Conservation (phyloP, 2,888 invertebrate genomes). For the Apodemia mormo region DNA sequence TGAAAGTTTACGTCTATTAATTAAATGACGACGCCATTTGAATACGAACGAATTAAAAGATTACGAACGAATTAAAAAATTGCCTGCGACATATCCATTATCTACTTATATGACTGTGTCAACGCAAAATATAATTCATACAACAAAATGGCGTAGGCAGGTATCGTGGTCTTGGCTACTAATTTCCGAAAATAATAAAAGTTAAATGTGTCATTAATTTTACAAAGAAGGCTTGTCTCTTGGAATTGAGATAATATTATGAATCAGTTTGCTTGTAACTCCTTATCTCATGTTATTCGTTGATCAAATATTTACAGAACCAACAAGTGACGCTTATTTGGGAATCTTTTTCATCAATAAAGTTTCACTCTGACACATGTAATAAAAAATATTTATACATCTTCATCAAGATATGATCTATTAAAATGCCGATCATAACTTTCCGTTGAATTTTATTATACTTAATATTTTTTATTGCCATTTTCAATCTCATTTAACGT, state of each 20-base stretch:
- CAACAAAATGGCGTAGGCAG: no score
- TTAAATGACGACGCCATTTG: no score
- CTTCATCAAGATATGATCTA: neutral
- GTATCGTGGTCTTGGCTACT: neutral
- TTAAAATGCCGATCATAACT: no score
- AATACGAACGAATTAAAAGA: no score
- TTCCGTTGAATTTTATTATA: no score
- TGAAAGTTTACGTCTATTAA: no score
- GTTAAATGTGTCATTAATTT: neutral
- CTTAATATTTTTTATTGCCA: no score
- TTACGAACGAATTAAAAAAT: no score
- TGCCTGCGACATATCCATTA: no score
- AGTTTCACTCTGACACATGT: neutral
- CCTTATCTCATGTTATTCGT: neutral
- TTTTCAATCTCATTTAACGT: no score
- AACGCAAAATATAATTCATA: no score
- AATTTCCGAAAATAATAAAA: neutral
- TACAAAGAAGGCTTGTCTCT: slow-evolving; percentile 7
- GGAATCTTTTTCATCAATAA: neutral
- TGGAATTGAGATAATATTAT: neutral
- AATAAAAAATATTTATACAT: neutral
- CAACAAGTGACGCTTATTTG: neutral
- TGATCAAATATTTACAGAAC: neutral
- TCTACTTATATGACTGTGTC: no score
- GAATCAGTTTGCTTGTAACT: slow-evolving; percentile 8